phyloP scores from a whole-genome alignment of 2,113 vertebrate species.

The Ochotona princeps region DNA sequence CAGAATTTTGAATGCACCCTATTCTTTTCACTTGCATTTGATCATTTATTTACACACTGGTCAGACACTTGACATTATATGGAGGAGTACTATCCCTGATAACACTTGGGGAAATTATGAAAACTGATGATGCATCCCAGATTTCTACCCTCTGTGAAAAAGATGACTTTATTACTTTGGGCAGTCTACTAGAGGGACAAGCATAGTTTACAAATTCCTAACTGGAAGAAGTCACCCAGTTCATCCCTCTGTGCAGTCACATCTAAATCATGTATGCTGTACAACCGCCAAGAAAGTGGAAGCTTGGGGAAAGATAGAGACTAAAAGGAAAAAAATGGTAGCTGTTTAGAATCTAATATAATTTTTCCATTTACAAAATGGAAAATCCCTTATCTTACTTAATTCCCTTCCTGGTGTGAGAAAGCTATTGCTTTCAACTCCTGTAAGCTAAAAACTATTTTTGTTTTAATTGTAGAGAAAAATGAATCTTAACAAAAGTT shows the following conservation, averaged over 20 bases:
- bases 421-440: background rate
- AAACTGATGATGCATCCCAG: constrained; percentile 33
- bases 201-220: constrained; percentile 19
- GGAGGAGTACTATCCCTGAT: constrained; percentile 27
- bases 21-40: constrained; percentile 42
- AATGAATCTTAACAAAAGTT: constrained; percentile 4
- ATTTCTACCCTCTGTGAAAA: constrained; percentile 53
- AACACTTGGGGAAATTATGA: constrained; percentile 64
- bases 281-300: constrained; percentile 45
- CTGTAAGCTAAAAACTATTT: constrained; percentile 26
- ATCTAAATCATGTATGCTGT: constrained; percentile 20
- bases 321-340: constrained; percentile 13
- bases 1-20: background rate
- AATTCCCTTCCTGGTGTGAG: background rate
- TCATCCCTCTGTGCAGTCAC: background rate
- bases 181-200: background rate
- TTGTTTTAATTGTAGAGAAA: constrained; percentile 54
- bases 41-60: constrained; percentile 70
- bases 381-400: background rate
- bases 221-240: constrained; percentile 16
- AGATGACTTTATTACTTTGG: constrained; percentile 41
- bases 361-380: constrained; percentile 51
- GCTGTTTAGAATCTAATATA: background rate
- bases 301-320: background rate
- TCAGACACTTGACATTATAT: constrained; percentile 56